A percentile compares a stretch with the other conserved stretches of the same genome.
Evolutionary conservation across 2,797 vertebrate genomes (phyloP).

Genomic region (Acomys russatus): DNA sequence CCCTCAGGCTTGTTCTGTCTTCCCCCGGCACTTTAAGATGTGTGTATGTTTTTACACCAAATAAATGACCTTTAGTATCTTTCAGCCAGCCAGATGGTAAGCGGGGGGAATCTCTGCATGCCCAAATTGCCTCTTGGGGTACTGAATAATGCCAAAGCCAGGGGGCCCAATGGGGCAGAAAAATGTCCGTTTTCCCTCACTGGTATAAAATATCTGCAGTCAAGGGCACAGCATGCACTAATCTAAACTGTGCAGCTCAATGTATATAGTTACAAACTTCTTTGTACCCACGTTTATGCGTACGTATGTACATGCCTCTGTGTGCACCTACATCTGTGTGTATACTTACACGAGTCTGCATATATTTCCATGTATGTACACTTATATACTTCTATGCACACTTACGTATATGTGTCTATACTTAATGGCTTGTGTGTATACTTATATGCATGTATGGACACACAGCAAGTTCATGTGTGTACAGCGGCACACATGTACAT

Average conservation of each 20-base stretch:
- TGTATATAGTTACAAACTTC: neutral
- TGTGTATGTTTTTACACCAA: neutral
- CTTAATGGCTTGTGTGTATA: neutral
- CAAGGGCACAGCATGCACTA: neutral
- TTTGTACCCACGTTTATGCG: too few species aligned
- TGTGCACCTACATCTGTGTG: neutral
- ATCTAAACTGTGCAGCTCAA: neutral
- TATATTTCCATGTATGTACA: neutral
- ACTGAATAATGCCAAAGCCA: neutral
- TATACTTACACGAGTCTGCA: too few species aligned
- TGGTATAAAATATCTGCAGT: constrained; percentile 32
- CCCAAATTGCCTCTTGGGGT: neutral
- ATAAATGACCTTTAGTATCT: neutral
- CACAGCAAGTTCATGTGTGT: neutral
- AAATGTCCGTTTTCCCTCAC: neutral
- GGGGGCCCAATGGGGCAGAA: neutral
- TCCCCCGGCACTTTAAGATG: neutral
- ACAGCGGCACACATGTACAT: neutral
- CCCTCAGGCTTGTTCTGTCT: neutral
- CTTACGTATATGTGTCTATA: neutral
- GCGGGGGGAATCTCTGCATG: neutral
- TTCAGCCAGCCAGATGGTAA: constrained; percentile 11
- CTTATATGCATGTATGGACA: neutral
- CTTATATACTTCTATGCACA: neutral
- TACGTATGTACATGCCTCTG: neutral